Evolutionary conservation across 2,888 invertebrate species (phyloP), one percentile per base, ranked within the genome.

Genomic region (Idaea aversata): DNA sequence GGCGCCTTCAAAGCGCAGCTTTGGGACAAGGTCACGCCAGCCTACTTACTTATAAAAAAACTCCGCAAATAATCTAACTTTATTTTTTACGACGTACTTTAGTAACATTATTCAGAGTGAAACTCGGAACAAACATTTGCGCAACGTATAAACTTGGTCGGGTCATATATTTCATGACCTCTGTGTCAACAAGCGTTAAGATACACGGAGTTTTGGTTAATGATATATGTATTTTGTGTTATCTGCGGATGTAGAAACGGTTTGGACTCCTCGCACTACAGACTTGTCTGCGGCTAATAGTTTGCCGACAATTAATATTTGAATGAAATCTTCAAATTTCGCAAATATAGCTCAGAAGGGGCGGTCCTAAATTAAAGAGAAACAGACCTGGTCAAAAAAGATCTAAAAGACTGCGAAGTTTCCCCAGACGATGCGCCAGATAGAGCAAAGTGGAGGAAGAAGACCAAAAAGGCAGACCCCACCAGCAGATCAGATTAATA

Each of bases 101-200:
- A 10, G 47, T 2, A 47, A 47, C 47, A 47, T 47, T 47, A 47
- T 47, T 47, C 47, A 47, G 47, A 47, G 47, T 13, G 10, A 25
- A 47, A 47, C 47, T 47, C 47, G 10, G 47, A 47, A 47, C 47
- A 47, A 47, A 47, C 47, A 47, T 47, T 47, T 47, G 47, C 47
- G 10, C 47, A 47, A 47, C 47, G 47, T 47, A 47, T 47, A 47
- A 47, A 47, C 7, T 47, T 47, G 0, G 47, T 13, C 10, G 47
- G 47, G 47, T 47, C 47, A 47, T 47, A 47, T 47, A 47, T 47
- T 47, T 47, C 47, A 47, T 47, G 47, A 47, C 47, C 47, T 47
- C 47, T 13, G 47, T 47, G 47, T 47, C 47, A 47, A 47, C 47
- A 47, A 4, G 47, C 47, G 47, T 47, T 47, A 47, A 47, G 47